Evolutionary conservation across 2,113 vertebrate genomes (phyloP).

Genomic region (Ondatra zibethicus): DNA sequence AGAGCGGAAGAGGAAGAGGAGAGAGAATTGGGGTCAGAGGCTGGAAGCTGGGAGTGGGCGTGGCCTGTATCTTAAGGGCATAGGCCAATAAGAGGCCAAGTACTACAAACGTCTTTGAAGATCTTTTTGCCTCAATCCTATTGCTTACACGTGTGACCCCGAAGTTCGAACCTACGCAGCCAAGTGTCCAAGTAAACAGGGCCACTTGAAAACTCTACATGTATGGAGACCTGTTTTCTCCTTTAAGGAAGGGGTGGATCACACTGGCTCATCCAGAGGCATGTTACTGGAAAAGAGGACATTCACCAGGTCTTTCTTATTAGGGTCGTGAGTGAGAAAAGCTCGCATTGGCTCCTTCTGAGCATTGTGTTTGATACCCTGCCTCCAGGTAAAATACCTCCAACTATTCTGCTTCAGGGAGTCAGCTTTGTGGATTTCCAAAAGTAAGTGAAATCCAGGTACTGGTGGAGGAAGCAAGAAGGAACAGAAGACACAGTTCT

Average conservation of each 20-base stretch:
- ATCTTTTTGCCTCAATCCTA: neutral
- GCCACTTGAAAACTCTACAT: neutral
- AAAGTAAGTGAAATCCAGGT: conserved; percentile 16
- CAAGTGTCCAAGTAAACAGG: neutral
- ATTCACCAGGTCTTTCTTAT: conserved; percentile 51
- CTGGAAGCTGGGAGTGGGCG: too few species aligned
- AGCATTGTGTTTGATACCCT: neutral
- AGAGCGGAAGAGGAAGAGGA: too few species aligned
- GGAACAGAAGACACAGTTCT: neutral
- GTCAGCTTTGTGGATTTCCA: neutral
- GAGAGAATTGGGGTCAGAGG: too few species aligned
- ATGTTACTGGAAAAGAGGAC: conserved; percentile 12
- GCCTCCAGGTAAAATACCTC: neutral
- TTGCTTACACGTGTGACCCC: neutral
- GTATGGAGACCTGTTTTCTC: neutral
- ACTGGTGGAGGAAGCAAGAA: neutral
- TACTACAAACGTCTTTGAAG: too few species aligned
- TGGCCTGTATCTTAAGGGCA: too few species aligned
- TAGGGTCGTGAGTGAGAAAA: neutral
- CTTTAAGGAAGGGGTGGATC: neutral
- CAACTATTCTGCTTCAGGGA: neutral
- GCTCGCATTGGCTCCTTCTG: neutral
- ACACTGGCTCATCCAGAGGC: neutral
- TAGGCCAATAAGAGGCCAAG: too few species aligned
- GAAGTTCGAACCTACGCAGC: neutral